Evolutionary conservation across 2,113 vertebrate species (phyloP), one percentile per base, ranked within the genome.

Genomic region (Balaeniceps rex): DNA sequence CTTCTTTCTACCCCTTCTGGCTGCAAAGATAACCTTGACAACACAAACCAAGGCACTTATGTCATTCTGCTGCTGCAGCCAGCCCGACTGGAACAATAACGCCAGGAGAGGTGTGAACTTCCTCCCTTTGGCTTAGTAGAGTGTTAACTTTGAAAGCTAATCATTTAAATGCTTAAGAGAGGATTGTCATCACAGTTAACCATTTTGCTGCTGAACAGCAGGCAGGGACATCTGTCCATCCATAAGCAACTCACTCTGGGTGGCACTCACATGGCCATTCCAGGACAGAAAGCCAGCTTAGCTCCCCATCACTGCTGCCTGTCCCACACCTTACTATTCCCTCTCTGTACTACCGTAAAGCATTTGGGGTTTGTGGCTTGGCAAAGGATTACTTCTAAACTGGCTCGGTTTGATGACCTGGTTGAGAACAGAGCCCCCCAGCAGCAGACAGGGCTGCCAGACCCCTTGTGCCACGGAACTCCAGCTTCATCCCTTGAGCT

Each of bases 81-180:
- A 94, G 96, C 55, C 60, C 83, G 80, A 40, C 93, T 90, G 70
- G 90, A 97, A 97, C 76, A 97, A 94, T 94, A 96, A 88, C 74
- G 63, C 16, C 77, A 81, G 83, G 36, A 95, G 96, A 96, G 69
- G 92, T 97, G 82, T 92, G 96, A 97, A 96, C 92, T 96, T 98
- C 97, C 93, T 96, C 87, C 61, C 63, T 75, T 95, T 88, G 88
- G 87, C 85, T 96, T 96, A 77, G 89, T 85, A 95, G 87, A 61
- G 87, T 96, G 97, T 95, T 83, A 95, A 87, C 87, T 72, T 91
- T 89, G 77, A 87, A 52, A 92, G 78, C 52, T 83, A 92, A 97
- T 96, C 95, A 92, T 80, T 93, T 78, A 94, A 97, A 80, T 65
- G 18, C 38, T 83, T 84, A 55, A 40, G 33, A 75, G 51, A 84